Evolutionary conservation across 2,797 vertebrate genomes (phyloP).

Genomic region (Loriculus beryllinus): DNA sequence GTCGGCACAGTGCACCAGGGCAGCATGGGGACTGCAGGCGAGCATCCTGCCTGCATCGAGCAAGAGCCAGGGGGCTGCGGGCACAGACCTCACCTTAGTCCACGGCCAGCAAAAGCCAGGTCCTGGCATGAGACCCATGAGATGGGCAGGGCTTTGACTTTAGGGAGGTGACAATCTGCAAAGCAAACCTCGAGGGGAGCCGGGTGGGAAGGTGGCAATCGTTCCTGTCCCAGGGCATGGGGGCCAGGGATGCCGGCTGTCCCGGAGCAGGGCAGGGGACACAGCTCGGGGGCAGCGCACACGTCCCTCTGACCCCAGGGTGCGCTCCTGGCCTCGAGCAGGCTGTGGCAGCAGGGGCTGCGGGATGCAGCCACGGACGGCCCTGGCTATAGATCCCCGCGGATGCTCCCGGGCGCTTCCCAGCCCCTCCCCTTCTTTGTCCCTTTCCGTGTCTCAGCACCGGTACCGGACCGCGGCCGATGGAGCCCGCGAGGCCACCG

Average conservation of each 20-base stretch:
- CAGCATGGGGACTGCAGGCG: neutral
- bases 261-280: neutral
- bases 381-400: neutral
- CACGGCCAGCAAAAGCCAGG: neutral
- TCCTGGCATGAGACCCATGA: neutral
- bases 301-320: accelerated
- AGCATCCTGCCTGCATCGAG: neutral
- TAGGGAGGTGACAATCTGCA: too few relatives aligned
- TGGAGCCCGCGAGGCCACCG: neutral
- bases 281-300: neutral
- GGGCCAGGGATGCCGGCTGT: neutral
- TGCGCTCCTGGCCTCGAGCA: neutral
- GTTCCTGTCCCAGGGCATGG: neutral
- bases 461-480: neutral
- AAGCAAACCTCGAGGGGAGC: neutral
- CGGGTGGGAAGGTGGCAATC: neutral
- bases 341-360: neutral
- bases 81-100: too few relatives aligned
- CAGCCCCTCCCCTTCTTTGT: neutral
- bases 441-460: neutral
- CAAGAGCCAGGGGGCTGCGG: neutral
- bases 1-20: accelerated
- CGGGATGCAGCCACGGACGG: too few relatives aligned
- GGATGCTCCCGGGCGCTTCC: neutral
- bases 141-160: neutral